Evolutionary conservation across 53 echinoderm and acorn worm genomes (phyloP), one percentile per base, ranked within the genome.

Genomic region (Arbacia lixula): DNA sequence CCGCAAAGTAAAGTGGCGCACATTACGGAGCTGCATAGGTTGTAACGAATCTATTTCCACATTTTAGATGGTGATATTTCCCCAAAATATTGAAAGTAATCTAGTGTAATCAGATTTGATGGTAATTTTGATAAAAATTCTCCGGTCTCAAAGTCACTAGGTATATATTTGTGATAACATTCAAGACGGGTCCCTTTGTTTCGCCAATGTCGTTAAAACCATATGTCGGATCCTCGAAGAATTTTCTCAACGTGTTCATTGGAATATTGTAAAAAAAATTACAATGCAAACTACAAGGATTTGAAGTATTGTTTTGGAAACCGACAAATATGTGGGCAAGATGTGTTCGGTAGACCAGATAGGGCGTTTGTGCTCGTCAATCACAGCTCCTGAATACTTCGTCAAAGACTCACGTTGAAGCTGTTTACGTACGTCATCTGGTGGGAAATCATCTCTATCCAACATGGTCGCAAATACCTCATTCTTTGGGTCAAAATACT

Each of bases 401-500:
- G 32, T 63, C 24, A 42, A 39, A 46, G 29, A 42, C n/a, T 49
- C 82, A 31, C 12, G 29, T 26, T 63, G 17, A 17, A 63, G 42
- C 1, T 1, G 5, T n/a, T 29, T 1, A 24, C n/a, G 10, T 0
- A 81, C 20, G 2, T 8, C 16, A n/a, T 10, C 11, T 0, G 82
- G 51, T 46, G 64, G 62, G 28, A 81, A 63, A 2, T 64, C 41
- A 12, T 20, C 64, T 26, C 31, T 42, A 22, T 6, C 21, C 24
- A 49, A 3, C 63, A 81, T 63, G 0, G 33, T 6, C 28, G 28
- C 28, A 27, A 81, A 81, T 32, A 64, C 20, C 46, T 31, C 12
- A 3, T 27, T 29, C 46, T 64, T 21, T 0, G 82, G 82, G 34
- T 81, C 82, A 49, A 30, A 81, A 21, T 42, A 64, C 16, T 62